Conservation (phyloP, 2,113 vertebrate genomes). For the Seriola dumerili region DNA sequence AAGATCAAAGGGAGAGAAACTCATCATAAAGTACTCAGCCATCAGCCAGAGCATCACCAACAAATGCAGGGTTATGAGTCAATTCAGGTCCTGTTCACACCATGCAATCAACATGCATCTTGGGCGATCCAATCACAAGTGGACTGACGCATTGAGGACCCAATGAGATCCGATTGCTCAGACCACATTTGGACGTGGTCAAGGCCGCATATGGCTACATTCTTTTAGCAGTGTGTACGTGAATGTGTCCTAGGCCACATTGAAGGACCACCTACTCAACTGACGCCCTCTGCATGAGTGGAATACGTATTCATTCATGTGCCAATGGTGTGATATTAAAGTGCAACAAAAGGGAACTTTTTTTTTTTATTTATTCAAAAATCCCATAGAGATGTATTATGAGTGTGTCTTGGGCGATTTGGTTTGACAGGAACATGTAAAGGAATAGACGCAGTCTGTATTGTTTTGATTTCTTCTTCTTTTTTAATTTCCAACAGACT, state of each 20-base stretch:
- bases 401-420: neutral
- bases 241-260: too few species aligned
- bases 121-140: neutral
- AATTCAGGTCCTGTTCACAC: neutral
- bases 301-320: too few species aligned
- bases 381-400: neutral
- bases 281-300: too few species aligned
- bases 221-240: too few species aligned
- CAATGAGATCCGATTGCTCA: too few species aligned
- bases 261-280: too few species aligned
- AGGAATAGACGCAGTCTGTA: neutral
- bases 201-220: too few species aligned
- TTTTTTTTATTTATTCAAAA: neutral
- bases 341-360: too few species aligned
- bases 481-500: neutral
- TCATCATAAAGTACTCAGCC: constrained; percentile 44
- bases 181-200: too few species aligned
- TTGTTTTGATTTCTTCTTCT: neutral
- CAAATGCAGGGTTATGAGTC: constrained; percentile 32
- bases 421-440: neutral
- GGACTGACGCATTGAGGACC: neutral
- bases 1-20: constrained; percentile 42
- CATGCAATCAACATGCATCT: neutral
- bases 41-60: constrained; percentile 1
- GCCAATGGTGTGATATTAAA: too few species aligned